Conservation (phyloP, 2,888 invertebrate genomes). For the Sisyra nigra region DNA sequence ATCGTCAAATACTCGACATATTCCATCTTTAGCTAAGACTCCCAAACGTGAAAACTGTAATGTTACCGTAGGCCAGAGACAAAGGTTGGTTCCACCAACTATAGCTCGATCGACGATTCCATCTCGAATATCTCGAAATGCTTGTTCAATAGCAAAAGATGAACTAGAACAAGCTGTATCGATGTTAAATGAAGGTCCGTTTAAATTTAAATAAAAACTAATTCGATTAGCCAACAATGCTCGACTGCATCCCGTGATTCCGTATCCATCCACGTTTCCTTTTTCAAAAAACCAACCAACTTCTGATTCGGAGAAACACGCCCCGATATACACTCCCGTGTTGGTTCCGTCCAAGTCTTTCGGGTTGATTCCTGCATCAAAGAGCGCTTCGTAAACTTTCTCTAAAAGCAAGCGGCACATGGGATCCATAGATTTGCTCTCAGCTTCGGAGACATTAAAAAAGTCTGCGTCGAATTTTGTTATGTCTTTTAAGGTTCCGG, state of each 20-base stretch:
- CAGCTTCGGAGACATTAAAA: conserved; percentile 59
- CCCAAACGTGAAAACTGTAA: conserved; percentile 59
- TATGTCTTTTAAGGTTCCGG: conserved; percentile 39
- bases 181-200: conserved; percentile 74
- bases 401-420: conserved; percentile 40
- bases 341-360: conserved; percentile 49
- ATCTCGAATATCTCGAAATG: conserved; percentile 52
- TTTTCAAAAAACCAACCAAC: conserved; percentile 56
- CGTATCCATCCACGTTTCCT: conserved; percentile 72
- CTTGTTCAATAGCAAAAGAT: conserved; percentile 65
- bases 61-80: conserved; percentile 69
- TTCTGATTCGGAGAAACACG: conserved; percentile 60
- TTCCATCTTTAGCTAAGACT: conserved; percentile 35
- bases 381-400: conserved; percentile 37
- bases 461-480: conserved; percentile 62
- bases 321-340: conserved; percentile 68
- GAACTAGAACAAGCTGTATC: conserved; percentile 88
- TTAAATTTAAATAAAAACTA: conserved; percentile 73
- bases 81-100: conserved; percentile 69
- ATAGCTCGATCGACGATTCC: conserved; percentile 76
- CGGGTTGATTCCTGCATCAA: conserved; percentile 51
- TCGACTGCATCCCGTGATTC: conserved; percentile 29
- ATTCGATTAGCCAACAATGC: conserved; percentile 78
- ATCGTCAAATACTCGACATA: conserved; percentile 38
- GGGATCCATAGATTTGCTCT: conserved; percentile 38